Evolutionary conservation across 2,797 vertebrate species (phyloP).

Genomic region (Syngnathus rostellatus): DNA sequence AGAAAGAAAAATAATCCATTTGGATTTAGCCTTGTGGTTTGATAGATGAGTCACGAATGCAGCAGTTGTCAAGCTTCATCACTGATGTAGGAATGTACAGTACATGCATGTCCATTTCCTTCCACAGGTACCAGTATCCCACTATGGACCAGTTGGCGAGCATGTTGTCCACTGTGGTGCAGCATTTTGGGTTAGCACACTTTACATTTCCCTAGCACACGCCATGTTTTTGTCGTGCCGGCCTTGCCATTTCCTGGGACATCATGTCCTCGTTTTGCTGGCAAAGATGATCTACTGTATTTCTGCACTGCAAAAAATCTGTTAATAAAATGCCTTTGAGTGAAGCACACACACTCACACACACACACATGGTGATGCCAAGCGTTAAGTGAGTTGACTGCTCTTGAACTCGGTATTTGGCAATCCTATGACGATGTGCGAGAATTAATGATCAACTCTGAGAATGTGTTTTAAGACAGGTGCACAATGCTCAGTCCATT

Average conservation of each 20-base stretch:
- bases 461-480: too few relatives aligned
- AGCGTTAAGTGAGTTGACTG: too few relatives aligned
- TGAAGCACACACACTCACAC: background rate
- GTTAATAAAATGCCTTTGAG: background rate
- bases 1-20: background rate
- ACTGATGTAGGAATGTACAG: background rate
- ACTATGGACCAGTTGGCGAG: conserved; percentile 94
- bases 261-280: background rate
- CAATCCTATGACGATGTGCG: too few relatives aligned
- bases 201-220: conserved; percentile 7
- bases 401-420: too few relatives aligned
- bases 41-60: background rate
- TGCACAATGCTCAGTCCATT: too few relatives aligned
- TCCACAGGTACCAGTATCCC: conserved; percentile 87
- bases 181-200: conserved; percentile 84
- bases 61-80: background rate
- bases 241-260: background rate
- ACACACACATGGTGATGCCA: too few relatives aligned
- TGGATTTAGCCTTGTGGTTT: background rate
- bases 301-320: background rate
- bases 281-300: background rate
- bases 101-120: conserved; percentile 2
- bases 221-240: background rate
- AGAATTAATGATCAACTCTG: too few relatives aligned
- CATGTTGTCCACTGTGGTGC: conserved; percentile 90